A percentile compares a stretch with the other conserved stretches of the same genome.
phyloP scores from a whole-genome alignment of 2,797 vertebrate genomes.

The Potorous gilbertii region DNA sequence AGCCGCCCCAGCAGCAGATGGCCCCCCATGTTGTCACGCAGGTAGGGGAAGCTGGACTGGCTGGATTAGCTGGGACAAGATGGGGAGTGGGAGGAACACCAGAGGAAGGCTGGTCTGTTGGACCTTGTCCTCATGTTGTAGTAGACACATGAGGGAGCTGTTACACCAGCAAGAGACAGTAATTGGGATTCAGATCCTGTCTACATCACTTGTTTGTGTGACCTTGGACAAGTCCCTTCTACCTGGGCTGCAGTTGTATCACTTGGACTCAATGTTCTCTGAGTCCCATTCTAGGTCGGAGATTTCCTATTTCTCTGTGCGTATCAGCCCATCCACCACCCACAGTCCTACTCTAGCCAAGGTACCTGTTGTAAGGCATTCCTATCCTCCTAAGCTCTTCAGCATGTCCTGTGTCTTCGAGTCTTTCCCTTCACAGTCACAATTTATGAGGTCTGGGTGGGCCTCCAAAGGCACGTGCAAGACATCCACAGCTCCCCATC shows the following conservation, averaged over 20 bases:
- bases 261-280: neutral
- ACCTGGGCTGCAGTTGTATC: neutral
- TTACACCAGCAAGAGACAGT: neutral
- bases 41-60: constrained; percentile 81
- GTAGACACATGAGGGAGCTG: neutral
- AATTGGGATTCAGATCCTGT: neutral
- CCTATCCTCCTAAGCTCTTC: neutral
- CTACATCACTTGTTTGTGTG: neutral
- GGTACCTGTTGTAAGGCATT: neutral
- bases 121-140: neutral
- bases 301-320: neutral
- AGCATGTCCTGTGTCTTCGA: no score
- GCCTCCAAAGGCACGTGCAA: neutral
- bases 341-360: neutral
- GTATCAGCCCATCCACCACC: neutral
- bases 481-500: no score
- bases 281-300: neutral
- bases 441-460: neutral
- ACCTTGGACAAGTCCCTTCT: neutral
- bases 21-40: constrained; percentile 87
- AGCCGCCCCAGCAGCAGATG: constrained; percentile 87
- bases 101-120: neutral
- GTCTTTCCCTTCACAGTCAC: neutral
- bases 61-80: neutral
- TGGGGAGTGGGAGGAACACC: accelerated